Evolutionary conservation across 2,888 invertebrate genomes (phyloP), one percentile per base, ranked within the genome.

Genomic region (Hetaerina titia): DNA sequence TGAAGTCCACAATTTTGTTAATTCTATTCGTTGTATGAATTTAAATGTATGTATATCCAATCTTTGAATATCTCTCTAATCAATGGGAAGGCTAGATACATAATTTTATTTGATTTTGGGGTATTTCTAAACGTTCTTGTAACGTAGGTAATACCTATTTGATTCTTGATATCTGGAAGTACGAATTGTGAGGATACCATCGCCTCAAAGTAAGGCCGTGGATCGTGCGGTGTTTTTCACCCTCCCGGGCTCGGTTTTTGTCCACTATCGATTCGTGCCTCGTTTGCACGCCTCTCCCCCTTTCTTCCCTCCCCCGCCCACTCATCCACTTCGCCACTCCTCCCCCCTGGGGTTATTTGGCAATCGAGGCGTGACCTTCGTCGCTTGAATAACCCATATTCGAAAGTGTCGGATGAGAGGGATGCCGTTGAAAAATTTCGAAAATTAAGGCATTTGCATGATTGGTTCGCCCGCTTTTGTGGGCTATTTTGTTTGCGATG

Each of bases 321-420:
- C 69, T 74, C 45, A 13, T 22, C 69, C 92, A 45, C 45, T 56
- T 90, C 22, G 4, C 69, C 92, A 45, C 22, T 64, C 25, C 64
- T 64, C 64, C 45, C 64, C 69, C 25, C 57, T 22, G 56, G 69
- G 60, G 64, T 45, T 92, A 69, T 92, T 92, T 92, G 69, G 56
- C 56, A 69, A 92, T 31, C 45, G 90, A 90, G 64, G 69, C 57
- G 69, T 92, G 92, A 92, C 92, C 92, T 92, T 69, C 92, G 69
- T 92, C 69, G 56, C 92, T 64, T 69, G 69, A 92, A 92, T 92
- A 92, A 17, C 56, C 92, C 92, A 57, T 64, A 56, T 92, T 45
- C 92, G 56, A 31, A 69, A 56, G 25, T 92, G 69, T 92, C 69
- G n/a, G 69, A 17, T 22, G 25, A 25, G 92, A 15, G 56, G 56